Evolutionary conservation across 2,797 vertebrate genomes (phyloP).

Genomic region (Esox lucius): DNA sequence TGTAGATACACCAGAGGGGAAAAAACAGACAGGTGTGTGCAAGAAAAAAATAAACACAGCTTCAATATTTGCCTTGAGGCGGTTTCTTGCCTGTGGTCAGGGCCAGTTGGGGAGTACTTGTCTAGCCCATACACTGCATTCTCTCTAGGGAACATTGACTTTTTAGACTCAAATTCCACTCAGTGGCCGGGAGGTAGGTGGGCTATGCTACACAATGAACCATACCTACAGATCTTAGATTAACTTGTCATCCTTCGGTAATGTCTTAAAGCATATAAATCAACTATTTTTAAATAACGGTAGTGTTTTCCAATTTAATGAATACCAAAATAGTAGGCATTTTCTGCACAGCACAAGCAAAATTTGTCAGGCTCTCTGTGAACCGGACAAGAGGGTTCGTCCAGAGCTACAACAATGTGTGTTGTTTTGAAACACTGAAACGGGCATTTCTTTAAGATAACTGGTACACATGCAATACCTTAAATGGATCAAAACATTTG

Average conservation of each 20-base stretch:
- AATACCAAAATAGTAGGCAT: too few relatives aligned
- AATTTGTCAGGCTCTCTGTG: too few relatives aligned
- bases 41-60: conserved; percentile 17
- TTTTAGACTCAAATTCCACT: conserved; percentile 7
- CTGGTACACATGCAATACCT: too few relatives aligned
- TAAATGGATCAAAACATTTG: too few relatives aligned
- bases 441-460: too few relatives aligned
- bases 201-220: background rate
- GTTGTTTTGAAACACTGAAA: too few relatives aligned
- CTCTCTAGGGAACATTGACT: conserved; percentile 26
- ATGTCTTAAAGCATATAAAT: background rate
- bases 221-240: background rate
- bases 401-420: too few relatives aligned
- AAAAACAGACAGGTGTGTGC: too few relatives aligned
- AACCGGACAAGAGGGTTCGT: too few relatives aligned
- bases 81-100: conserved; percentile 33
- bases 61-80: conserved; percentile 52
- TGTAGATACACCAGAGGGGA: too few relatives aligned
- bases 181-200: background rate
- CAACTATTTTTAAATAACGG: too few relatives aligned
- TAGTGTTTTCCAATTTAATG: background rate
- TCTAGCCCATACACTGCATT: background rate
- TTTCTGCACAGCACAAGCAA: too few relatives aligned
- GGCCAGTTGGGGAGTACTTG: conserved; percentile 21
- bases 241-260: background rate